Conservation (phyloP, 30 jellyfish, hydroid and myxozoan species). For the Aurelia sp. region DNA sequence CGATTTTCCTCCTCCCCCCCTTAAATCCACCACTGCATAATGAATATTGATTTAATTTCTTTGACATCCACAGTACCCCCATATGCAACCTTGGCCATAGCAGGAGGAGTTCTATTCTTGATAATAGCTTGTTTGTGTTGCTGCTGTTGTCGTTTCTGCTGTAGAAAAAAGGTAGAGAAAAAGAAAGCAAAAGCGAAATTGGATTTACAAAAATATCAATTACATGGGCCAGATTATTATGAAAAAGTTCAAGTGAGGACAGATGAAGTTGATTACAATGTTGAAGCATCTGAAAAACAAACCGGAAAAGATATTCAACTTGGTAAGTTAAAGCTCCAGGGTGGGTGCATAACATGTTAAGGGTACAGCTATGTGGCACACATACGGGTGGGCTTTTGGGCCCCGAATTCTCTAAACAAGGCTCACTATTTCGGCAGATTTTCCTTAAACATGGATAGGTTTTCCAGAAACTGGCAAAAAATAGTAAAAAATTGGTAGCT, state of each 20-base stretch:
- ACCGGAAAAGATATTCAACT: constrained; percentile 86
- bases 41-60: not conserved
- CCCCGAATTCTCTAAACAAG: too few relatives aligned
- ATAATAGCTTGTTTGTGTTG: constrained; percentile 69
- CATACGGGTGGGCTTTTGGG: too few relatives aligned
- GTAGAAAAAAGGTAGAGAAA: constrained; percentile 73
- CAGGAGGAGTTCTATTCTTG: constrained; percentile 62
- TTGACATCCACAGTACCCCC: constrained; percentile 73
- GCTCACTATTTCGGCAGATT: too few relatives aligned
- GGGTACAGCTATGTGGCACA: too few relatives aligned
- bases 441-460: too few relatives aligned
- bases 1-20: too few relatives aligned
- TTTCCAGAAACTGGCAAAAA: too few relatives aligned
- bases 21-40: too few relatives aligned
- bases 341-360: too few relatives aligned
- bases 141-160: constrained; percentile 89
- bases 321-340: constrained; percentile 22
- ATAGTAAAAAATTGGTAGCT: too few relatives aligned
- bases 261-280: constrained; percentile 92
- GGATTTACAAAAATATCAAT: constrained; percentile 77
- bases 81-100: constrained; percentile 69
- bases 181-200: constrained; percentile 77
- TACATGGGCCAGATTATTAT: constrained; percentile 83
- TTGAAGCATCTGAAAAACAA: constrained; percentile 78
- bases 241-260: constrained; percentile 71